Evolutionary conservation across 2,113 vertebrate species (phyloP).

Genomic region (Globicephala melas): DNA sequence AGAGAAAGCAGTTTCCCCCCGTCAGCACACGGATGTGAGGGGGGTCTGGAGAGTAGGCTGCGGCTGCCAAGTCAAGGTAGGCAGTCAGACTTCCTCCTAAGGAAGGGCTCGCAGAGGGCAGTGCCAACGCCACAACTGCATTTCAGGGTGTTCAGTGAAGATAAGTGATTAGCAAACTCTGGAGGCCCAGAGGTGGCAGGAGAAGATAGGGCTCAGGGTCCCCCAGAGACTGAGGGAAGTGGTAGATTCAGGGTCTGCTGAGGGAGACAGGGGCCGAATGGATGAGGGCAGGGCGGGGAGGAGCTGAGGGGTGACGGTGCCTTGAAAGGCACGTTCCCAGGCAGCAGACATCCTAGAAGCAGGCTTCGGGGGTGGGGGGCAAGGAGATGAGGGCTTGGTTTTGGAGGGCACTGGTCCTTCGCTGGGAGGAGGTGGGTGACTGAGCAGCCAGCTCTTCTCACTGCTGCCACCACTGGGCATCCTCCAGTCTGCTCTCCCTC

Average conservation of each 20-base stretch:
- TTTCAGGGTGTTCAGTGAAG: neutral
- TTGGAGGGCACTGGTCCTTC: neutral
- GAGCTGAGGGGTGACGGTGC: neutral
- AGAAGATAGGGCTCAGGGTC: neutral
- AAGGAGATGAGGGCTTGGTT: neutral
- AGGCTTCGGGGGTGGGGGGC: neutral
- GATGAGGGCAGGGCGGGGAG: neutral
- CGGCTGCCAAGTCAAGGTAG: neutral
- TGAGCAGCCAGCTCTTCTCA: neutral
- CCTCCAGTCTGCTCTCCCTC: neutral
- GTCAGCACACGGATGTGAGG: neutral
- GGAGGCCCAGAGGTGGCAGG: neutral
- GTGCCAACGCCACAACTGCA: neutral
- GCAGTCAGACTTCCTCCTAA: neutral
- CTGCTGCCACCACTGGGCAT: accelerated
- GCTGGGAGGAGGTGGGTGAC: neutral
- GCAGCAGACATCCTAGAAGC: neutral
- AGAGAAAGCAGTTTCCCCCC: neutral
- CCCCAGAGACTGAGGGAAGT: neutral
- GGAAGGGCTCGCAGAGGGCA: neutral
- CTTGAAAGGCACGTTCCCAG: neutral
- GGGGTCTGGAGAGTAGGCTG: neutral
- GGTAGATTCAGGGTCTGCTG: neutral
- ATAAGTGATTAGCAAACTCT: neutral
- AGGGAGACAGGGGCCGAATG: neutral